A percentile compares a stretch with the other conserved stretches of the same genome.
These are phyloP conservation scores for Yponomeuta evonymella DNA, from an alignment of 2,888 invertebrate genomes.

Conservation along the genomic window DNA sequence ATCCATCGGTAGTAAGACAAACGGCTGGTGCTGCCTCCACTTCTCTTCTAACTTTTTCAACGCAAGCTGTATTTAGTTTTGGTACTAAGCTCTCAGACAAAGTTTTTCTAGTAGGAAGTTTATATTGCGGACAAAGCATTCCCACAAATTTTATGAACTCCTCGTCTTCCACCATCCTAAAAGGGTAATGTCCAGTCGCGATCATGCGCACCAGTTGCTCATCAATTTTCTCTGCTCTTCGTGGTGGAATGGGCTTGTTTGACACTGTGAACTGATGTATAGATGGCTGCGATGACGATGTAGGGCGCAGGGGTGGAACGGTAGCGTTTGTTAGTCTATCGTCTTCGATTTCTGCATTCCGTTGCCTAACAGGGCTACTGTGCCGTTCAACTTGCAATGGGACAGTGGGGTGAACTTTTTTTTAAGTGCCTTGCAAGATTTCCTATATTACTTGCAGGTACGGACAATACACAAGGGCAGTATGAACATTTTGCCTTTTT, in stretches of 20 bases:
- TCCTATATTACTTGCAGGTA: conserved; percentile 17
- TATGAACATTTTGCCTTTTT: conserved; percentile 19
- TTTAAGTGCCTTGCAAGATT: conserved; percentile 21
- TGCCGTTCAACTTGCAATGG: conserved; percentile 3
- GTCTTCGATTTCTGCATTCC: not conserved
- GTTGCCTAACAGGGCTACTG: not conserved
- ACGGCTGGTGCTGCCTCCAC: conserved; percentile 13
- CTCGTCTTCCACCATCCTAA: conserved; percentile 17
- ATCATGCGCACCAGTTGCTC: conserved; percentile 17
- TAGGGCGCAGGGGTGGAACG: not conserved
- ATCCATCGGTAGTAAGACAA: conserved; percentile 18
- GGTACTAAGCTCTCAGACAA: conserved; percentile 17
- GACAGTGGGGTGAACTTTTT: conserved; percentile 19
- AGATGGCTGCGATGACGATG: conserved; percentile 3
- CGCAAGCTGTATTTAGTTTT: conserved; percentile 5
- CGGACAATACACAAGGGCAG: conserved; percentile 12
- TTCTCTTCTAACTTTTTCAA: conserved; percentile 12
- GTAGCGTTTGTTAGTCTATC: not conserved
- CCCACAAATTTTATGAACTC: conserved; percentile 16
- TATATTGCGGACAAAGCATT: conserved; percentile 16
- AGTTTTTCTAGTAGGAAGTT: conserved; percentile 19
- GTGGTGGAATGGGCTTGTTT: conserved; percentile 5
- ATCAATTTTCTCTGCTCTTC: conserved; percentile 3
- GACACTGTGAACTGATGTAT: not conserved
- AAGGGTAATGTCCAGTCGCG: conserved; percentile 16